Evolutionary conservation across 2,113 vertebrate species (phyloP).

Genomic region (Lipotes vexillifer): DNA sequence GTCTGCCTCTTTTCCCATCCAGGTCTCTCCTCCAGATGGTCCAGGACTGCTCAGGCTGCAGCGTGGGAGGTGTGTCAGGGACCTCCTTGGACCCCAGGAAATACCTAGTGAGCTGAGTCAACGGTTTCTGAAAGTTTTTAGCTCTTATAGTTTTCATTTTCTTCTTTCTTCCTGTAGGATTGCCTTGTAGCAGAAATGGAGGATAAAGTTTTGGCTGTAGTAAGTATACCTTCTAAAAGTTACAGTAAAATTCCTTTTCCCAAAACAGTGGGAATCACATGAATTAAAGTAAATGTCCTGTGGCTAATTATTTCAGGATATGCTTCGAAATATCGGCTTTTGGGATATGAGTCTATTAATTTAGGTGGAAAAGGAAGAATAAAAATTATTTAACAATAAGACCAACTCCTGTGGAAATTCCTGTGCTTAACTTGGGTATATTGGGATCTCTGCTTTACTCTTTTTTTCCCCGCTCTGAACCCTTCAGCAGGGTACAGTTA

Average conservation of each 20-base stretch:
- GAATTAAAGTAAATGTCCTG: not conserved
- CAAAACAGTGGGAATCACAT: not conserved
- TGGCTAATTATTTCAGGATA: not conserved
- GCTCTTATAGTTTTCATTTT: not conserved
- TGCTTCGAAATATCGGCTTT: not conserved
- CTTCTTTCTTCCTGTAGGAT: slow-evolving; percentile 83
- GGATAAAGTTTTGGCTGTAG: slow-evolving; percentile 95
- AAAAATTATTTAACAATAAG: not conserved
- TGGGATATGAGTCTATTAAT: not conserved
- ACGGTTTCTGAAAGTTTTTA: not conserved
- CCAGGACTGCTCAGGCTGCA: too few relatives aligned
- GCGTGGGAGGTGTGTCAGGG: accelerated
- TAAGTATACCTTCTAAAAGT: slow-evolving; percentile 82
- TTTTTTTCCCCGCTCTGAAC: not conserved
- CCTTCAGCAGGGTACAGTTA: not conserved
- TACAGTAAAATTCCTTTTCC: not conserved
- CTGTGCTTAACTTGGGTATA: not conserved
- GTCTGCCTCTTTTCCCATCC: accelerated
- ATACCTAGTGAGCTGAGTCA: not conserved
- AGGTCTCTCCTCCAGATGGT: too few relatives aligned
- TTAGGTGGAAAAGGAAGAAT: not conserved
- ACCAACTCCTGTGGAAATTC: not conserved
- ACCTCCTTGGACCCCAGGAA: not conserved
- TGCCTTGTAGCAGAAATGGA: slow-evolving; percentile 96
- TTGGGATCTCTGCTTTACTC: not conserved